Conservation (phyloP, 2,113 vertebrate species). For the Rhagologus leucostigma region DNA sequence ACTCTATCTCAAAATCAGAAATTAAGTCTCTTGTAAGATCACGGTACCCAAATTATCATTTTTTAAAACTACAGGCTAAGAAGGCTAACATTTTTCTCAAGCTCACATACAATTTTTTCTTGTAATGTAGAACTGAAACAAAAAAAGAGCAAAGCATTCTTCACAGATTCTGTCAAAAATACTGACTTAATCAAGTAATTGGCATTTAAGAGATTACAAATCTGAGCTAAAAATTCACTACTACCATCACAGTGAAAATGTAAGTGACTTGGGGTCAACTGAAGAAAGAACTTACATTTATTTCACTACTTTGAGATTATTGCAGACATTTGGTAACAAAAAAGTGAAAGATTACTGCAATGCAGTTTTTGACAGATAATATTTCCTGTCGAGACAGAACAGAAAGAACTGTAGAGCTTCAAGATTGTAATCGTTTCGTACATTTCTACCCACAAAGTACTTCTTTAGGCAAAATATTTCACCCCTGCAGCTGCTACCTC, state of each 20-base stretch:
- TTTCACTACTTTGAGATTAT: background rate
- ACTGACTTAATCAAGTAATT: background rate
- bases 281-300: background rate
- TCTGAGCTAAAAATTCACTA: background rate
- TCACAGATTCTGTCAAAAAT: background rate
- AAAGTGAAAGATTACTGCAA: background rate
- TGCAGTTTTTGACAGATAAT: conserved; percentile 27
- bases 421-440: conserved; percentile 1
- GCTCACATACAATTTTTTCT: background rate
- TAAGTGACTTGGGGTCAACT: background rate
- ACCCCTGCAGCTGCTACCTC: conserved; percentile 47
- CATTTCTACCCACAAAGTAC: conserved; percentile 15
- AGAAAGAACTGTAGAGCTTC: conserved; percentile 30
- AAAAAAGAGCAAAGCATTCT: background rate
- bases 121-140: background rate
- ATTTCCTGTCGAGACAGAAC: conserved; percentile 25
- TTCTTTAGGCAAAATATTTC: conserved; percentile 60
- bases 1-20: background rate
- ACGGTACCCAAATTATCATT: background rate
- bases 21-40: background rate
- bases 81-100: background rate
- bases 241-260: background rate
- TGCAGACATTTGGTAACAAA: conserved; percentile 8
- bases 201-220: background rate
- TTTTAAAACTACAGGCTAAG: background rate